These are phyloP conservation scores for Antheraea pernyi DNA, from an alignment of 1,140 invertebrate species.

Conservation along the genomic window DNA sequence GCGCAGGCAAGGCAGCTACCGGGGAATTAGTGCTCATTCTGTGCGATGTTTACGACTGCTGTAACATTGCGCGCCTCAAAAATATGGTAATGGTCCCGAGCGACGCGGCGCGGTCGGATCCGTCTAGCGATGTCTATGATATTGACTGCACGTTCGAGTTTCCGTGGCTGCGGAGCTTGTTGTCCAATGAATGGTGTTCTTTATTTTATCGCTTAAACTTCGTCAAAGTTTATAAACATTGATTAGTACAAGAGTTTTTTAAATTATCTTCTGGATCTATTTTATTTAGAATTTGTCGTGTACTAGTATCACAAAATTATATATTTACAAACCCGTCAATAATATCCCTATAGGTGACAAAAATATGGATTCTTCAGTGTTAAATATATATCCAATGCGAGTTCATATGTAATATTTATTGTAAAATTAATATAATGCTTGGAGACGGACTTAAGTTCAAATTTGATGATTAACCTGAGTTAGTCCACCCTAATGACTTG, in stretches of 20 bases:
- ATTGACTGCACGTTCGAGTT: slow-evolving; percentile 8
- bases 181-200: slow-evolving; percentile 4
- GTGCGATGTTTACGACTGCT: slow-evolving; percentile 62
- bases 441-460: too few relatives aligned
- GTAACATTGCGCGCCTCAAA: slow-evolving; percentile 45
- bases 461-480: too few relatives aligned
- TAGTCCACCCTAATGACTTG: too few relatives aligned
- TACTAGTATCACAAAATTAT: background rate
- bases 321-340: background rate
- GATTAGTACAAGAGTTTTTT: background rate
- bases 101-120: slow-evolving; percentile 33
- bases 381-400: too few relatives aligned
- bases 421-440: too few relatives aligned
- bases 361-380: too few relatives aligned
- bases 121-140: slow-evolving; percentile 33
- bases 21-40: slow-evolving; percentile 72
- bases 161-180: background rate
- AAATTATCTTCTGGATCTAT: background rate
- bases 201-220: slow-evolving; percentile 3
- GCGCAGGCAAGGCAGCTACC: slow-evolving; percentile 32
- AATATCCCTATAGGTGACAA: too few relatives aligned
- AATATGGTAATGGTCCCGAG: slow-evolving; percentile 55
- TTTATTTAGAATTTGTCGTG: background rate
- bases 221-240: background rate
- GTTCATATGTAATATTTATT: too few relatives aligned